These are phyloP conservation scores for Luidia sarsii DNA, from an alignment of 53 echinoderm and acorn worm species.

Conservation along the genomic window DNA sequence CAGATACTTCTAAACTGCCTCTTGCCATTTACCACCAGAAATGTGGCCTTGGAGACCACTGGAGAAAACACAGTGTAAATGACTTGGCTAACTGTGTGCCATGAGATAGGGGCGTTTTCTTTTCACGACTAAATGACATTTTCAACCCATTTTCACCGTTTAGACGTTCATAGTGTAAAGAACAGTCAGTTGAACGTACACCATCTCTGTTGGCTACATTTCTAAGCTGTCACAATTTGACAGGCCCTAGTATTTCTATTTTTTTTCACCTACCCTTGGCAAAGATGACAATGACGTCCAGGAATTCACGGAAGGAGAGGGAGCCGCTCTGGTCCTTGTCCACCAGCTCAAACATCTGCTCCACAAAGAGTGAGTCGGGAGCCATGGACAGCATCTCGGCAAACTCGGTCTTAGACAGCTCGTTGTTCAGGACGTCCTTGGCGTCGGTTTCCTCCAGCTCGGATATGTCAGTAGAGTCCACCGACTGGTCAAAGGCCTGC, in stretches of 20 bases:
- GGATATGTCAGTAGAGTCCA: slow-evolving; percentile 65
- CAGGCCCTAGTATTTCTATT: background rate
- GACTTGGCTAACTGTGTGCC: too few species aligned
- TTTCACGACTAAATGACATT: too few species aligned
- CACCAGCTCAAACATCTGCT: slow-evolving; percentile 98
- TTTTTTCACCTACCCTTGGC: slow-evolving; percentile 72
- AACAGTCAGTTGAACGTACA: too few species aligned
- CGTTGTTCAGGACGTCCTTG: slow-evolving; percentile 87
- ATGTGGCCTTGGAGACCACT: too few species aligned
- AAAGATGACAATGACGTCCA: slow-evolving; percentile 96
- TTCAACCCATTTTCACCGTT: too few species aligned
- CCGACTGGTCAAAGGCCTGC: slow-evolving; percentile 80
- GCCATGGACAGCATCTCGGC: slow-evolving; percentile 95
- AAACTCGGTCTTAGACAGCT: slow-evolving; percentile 96
- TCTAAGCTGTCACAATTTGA: too few species aligned
- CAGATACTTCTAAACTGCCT: too few species aligned
- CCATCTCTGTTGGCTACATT: too few species aligned
- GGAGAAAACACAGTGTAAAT: too few species aligned
- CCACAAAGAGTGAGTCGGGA: slow-evolving; percentile 87
- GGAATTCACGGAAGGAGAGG: slow-evolving; percentile 95
- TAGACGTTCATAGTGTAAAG: too few species aligned
- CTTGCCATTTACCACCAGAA: too few species aligned
- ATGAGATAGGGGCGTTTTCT: too few species aligned
- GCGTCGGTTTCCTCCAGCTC: slow-evolving; percentile 60
- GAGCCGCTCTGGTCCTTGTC: slow-evolving; percentile 95